Evolutionary conservation across 1,140 invertebrate species (phyloP), one percentile per base, ranked within the genome.

Genomic region (Dinoponera quadriceps): DNA sequence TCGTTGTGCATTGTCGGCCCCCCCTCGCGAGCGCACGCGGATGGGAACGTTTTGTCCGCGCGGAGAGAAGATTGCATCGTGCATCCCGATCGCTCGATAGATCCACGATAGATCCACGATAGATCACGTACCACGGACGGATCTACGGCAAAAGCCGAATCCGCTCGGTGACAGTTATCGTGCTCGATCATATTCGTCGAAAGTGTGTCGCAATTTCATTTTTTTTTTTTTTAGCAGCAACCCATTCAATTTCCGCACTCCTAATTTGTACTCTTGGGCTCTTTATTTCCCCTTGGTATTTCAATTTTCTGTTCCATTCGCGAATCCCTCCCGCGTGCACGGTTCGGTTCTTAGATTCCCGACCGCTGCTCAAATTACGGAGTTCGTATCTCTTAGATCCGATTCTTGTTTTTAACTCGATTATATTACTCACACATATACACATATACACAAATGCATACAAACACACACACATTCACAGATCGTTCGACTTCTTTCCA

Each of bases 11-110:
- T 83, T 78, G 85, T 75, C 77, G 77, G 48, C 72, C 49, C 63
- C n/a, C 38, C 49, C 68, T 75, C 82, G 59, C 27, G 55, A 73
- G 66, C 69, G 75, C 55, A 68, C 75, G 59, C 51, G 63, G 80
- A 78, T 83, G 80, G 72, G 82, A 86, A 84, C 51, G 72, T 82
- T 85, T 88, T 77, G 82, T 84, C 82, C 71, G 60, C 48, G 82
- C 63, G 27, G 48, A 20, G 25, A 83, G 25, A 84, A 80, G 86
- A 87, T 86, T 87, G 60, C 74, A 82, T 84, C 85, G 82, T 87
- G 86, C 82, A 86, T 80, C 68, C n/a, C 62, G 49, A 77, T 63
- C 44, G 66, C 29, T 83, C 65, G 74, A 86, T 86, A 78, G 73
- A 83, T 86, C 80, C 33, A 68, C 63, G 48, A 44, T 44, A 22